Conservation (phyloP, 1,140 invertebrate species). For the Phymastichus coffea region DNA sequence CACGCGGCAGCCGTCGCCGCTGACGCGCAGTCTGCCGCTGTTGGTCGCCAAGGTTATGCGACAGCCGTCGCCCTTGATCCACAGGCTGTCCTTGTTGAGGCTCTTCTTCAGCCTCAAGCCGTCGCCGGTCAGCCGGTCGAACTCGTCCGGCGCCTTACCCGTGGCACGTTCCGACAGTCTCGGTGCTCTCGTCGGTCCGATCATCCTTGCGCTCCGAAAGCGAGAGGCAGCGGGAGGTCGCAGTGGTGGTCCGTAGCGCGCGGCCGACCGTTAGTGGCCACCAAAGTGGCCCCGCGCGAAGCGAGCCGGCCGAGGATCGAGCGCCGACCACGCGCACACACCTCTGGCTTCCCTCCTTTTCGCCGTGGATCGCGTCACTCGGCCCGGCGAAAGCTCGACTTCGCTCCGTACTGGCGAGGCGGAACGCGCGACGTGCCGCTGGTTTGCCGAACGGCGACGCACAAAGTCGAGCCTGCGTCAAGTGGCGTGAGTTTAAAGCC, state of each 20-base stretch:
- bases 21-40: constrained; percentile 36
- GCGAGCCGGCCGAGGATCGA: too few relatives aligned
- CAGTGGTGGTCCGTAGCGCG: too few relatives aligned
- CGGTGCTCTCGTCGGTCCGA: background rate
- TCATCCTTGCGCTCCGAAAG: background rate
- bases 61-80: constrained; percentile 44
- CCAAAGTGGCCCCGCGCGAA: too few relatives aligned
- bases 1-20: constrained; percentile 44
- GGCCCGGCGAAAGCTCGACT: too few relatives aligned
- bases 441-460: too few relatives aligned
- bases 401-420: too few relatives aligned
- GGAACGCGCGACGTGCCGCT: too few relatives aligned
- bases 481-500: too few relatives aligned
- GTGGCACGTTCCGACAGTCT: background rate
- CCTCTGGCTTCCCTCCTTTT: background rate
- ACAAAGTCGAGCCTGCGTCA: too few relatives aligned
- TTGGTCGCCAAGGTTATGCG: constrained; percentile 36
- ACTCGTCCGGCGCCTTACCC: background rate
- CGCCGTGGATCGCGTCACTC: too few relatives aligned
- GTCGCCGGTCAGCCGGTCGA: constrained; percentile 35
- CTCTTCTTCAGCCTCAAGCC: constrained; percentile 34
- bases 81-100: constrained; percentile 34
- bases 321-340: too few relatives aligned
- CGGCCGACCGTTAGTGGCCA: too few relatives aligned
- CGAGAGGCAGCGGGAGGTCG: background rate